Evolutionary conservation across 1,140 invertebrate genomes (phyloP), one percentile per base, ranked within the genome.

Genomic region (Ptiloglossa arizonensis): DNA sequence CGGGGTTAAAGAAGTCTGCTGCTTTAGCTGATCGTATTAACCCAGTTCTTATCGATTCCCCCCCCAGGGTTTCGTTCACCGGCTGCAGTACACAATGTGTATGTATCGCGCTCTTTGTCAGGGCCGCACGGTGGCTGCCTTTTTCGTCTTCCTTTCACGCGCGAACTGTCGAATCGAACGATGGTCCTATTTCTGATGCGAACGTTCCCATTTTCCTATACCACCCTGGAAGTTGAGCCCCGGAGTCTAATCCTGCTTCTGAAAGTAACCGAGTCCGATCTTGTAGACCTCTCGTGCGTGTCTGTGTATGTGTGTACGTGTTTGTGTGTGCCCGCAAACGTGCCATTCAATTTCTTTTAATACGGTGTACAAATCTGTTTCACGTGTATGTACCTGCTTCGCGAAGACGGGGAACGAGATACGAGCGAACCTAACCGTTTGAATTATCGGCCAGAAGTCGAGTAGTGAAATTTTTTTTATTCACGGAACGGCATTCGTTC

Each of bases 11-110:
- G 68, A 64, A 72, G 38, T 78, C 57, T n/a, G 32, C 64, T 69
- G 79, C 74, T 85, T 87, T 85, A 72, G 68, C 64, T 85, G 83
- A 87, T 88, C 81, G 83, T 89, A 88, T 89, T 89, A 88, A 88
- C 87, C 85, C 82, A 87, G 68, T 87, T 89, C 85, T 88, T 87
- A 89, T 89, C 83, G 86, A 85, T 86, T 78, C 75, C 32, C 24
- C 64, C 64, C 57, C 52, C 60, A 79, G 66, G 71, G 77, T 86
- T 83, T 82, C 72, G 64, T 79, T 62, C 64, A 24, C 19, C 72
- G 8, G n/a, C 44, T 41, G 46, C 32, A 5, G 19, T 6, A 44
- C 27, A 62, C 27, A 56, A 74, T 54, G 19, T 54, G 2, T 50
- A 27, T 35, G 5, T 50, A 48, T 29, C 29, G 13, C 11, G 2